Percentiles rank a stretch among this genome's conserved stretches.
Conservation (phyloP, 2,113 vertebrate species). For the Ceratotherium simum region DNA sequence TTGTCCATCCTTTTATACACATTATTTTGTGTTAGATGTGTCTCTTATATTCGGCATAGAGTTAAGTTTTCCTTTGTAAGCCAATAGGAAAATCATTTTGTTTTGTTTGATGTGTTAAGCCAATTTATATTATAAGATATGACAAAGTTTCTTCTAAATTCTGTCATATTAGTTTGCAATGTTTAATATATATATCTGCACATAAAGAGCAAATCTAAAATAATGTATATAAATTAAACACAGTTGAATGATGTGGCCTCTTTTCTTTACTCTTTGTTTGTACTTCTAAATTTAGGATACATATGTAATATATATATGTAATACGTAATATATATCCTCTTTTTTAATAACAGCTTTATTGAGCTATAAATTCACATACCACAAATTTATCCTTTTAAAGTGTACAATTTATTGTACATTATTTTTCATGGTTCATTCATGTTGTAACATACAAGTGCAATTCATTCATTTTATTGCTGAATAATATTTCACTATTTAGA, state of each 20-base stretch:
- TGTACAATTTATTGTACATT: background rate
- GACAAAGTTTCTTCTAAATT: background rate
- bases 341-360: background rate
- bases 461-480: background rate
- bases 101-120: background rate
- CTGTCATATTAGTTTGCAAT: background rate
- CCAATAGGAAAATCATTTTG: background rate
- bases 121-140: background rate
- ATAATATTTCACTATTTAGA: background rate
- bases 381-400: background rate
- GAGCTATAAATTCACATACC: background rate
- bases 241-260: background rate
- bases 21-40: background rate
- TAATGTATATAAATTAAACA: background rate
- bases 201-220: background rate
- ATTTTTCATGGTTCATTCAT: background rate
- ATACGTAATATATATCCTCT: background rate
- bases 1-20: background rate
- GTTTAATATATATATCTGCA: background rate
- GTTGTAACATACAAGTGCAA: background rate
- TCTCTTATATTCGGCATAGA: background rate
- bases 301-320: too few relatives aligned
- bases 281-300: background rate
- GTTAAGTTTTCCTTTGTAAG: background rate
- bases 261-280: background rate